Percentiles rank a stretch among this genome's conserved stretches.
Evolutionary conservation across 2,888 invertebrate genomes (phyloP).

Genomic region (Mimas tiliae): DNA sequence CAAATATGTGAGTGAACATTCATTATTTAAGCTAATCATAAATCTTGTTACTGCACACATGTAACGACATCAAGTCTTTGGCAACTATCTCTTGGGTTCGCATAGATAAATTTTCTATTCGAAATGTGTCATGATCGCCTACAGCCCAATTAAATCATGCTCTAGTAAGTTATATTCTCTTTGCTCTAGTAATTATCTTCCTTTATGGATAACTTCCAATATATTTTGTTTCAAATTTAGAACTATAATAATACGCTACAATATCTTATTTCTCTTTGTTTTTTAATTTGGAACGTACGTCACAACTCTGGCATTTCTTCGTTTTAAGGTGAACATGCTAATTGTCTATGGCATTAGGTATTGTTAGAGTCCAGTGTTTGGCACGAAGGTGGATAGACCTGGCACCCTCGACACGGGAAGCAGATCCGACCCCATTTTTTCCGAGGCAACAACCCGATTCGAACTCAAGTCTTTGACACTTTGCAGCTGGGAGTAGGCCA

Average conservation of each 20-base stretch:
- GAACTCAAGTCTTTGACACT: constrained; percentile 68
- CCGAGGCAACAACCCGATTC: constrained; percentile 64
- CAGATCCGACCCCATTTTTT: constrained; percentile 57
- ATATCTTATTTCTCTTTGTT: background rate
- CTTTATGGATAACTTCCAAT: constrained; percentile 3
- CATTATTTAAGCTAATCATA: constrained; percentile 18
- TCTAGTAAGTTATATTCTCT: no score
- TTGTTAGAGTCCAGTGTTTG: constrained; percentile 36
- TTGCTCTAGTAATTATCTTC: constrained; percentile 5
- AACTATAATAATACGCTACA: background rate
- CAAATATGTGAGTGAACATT: constrained; percentile 12
- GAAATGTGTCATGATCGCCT: constrained; percentile 12
- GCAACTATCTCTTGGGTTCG: background rate
- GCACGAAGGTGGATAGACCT: constrained; percentile 45
- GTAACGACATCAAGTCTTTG: constrained; percentile 13
- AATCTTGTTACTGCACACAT: constrained; percentile 15
- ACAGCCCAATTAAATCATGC: constrained; percentile 12
- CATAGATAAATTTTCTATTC: constrained; percentile 12
- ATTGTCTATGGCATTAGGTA: constrained; percentile 28
- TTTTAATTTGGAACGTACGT: constrained; percentile 2
- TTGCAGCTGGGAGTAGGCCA: constrained; percentile 60
- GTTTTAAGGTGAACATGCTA: constrained; percentile 17
- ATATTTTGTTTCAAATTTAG: background rate
- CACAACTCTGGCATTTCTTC: background rate
- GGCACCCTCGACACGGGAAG: constrained; percentile 54